phyloP scores from a whole-genome alignment of 2,888 invertebrate species.

The Baccha elongata region DNA sequence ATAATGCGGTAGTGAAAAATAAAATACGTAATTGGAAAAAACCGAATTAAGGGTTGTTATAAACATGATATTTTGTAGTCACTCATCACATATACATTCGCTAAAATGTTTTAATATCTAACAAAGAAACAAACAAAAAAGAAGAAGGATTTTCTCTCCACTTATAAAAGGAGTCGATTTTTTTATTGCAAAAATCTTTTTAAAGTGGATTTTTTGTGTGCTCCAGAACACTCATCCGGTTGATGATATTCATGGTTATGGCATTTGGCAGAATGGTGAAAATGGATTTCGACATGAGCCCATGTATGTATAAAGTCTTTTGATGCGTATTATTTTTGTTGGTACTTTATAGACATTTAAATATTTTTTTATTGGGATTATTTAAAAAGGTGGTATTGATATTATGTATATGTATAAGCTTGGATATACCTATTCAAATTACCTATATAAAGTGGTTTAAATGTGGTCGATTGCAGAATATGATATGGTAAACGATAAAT shows the following conservation, averaged over 20 bases:
- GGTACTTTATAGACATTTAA: too few relatives aligned
- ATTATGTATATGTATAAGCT: too few relatives aligned
- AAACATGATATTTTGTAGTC: slow-evolving; percentile 14
- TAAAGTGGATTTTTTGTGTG: neutral
- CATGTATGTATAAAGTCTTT: slow-evolving; percentile 24
- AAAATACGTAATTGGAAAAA: neutral
- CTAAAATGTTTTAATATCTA: too few relatives aligned
- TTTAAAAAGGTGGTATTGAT: too few relatives aligned
- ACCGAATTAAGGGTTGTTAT: slow-evolving; percentile 21
- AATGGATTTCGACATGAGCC: slow-evolving; percentile 44
- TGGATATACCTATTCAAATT: too few relatives aligned
- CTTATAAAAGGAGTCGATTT: too few relatives aligned
- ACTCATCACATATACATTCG: too few relatives aligned
- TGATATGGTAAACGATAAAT: too few relatives aligned
- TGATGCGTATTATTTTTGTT: neutral
- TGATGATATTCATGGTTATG: slow-evolving; percentile 33
- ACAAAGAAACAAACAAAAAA: neutral
- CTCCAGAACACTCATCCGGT: neutral
- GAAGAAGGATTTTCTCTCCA: neutral
- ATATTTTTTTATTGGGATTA: too few relatives aligned
- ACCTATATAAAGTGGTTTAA: too few relatives aligned
- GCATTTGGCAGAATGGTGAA: slow-evolving; percentile 34
- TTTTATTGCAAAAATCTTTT: neutral
- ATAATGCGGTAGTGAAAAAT: slow-evolving; percentile 11
- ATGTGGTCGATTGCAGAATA: too few relatives aligned